Evolutionary conservation across 64 coral and sea anemone genomes (phyloP), one percentile per base, ranked within the genome.

Genomic region (Pocillopora verrucosa): DNA sequence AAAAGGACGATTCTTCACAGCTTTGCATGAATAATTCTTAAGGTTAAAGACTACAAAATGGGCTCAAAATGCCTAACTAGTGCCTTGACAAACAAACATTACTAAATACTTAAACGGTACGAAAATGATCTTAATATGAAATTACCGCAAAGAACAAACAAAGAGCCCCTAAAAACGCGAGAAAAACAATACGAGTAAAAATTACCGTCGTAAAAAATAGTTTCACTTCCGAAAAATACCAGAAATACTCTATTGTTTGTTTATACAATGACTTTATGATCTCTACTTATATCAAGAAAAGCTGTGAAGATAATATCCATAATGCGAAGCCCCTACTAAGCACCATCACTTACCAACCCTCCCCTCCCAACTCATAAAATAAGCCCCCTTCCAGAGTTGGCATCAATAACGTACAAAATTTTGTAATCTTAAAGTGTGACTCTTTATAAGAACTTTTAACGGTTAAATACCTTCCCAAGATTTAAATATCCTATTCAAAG

Each of bases 1-100:
- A 70, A 70, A 70, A 25, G 2, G 61, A 41, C 35, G 25, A 65
- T 85, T 85, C 82, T 85, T 85, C 82, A 85, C 82, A 85, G 82
- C 57, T 85, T 85, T 85, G 72, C 36, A 67, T 58, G 82, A 85
- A 38, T 11, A 41, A 6, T 68, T 16, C 17, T 11, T 45, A 59
- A 6, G 62, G 65, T 5, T 16, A 72, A 79, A 13, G 17, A 15
- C 35, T 56, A 70, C 61, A 85, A 70, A 41, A 61, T 20, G 37
- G 12, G 63, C 25, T 11, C 20, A 67, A 64, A 68, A 68, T 68
- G 61, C 5, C 20, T 22, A 1, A 60, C 60, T 24, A 35, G 11
- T 85, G 82, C 65, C 16, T n/a, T n/a, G 58, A 85, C 30, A 85
- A 85, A 85, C 67, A 11, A 13, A 57, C 69, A 61, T 25, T 15